Conservation (phyloP, 2,113 vertebrate species). For the Taurulus bubalis region DNA sequence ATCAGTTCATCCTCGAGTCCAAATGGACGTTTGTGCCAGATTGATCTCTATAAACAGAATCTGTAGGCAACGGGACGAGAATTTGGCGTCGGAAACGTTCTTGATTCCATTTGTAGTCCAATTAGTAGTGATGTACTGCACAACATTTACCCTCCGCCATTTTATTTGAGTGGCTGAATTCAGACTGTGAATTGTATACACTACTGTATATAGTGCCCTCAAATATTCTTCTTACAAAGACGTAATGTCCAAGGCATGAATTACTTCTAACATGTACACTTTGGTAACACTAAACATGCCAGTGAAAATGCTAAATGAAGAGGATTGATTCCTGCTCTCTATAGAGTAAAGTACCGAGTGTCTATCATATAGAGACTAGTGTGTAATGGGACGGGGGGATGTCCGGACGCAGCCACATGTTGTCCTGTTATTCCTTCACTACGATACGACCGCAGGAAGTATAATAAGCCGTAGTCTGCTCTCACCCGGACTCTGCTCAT, state of each 20-base stretch:
- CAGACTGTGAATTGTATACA: too few species aligned
- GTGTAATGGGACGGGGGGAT: too few species aligned
- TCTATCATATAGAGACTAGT: neutral
- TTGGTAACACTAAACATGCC: neutral
- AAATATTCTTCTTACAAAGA: neutral
- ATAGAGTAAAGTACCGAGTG: neutral
- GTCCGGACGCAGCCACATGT: neutral
- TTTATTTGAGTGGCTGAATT: neutral
- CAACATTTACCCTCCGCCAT: neutral
- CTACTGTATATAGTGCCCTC: too few species aligned
- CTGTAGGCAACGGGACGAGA: too few species aligned
- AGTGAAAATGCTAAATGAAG: neutral
- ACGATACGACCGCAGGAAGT: neutral
- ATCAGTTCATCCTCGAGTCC: too few species aligned
- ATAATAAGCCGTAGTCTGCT: neutral
- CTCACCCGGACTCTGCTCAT: conserved; percentile 95
- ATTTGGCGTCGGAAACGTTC: too few species aligned
- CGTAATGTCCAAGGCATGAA: too few species aligned
- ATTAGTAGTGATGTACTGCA: neutral
- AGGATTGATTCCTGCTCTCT: neutral
- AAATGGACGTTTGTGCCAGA: too few species aligned
- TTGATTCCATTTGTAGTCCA: too few species aligned
- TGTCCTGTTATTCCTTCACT: neutral
- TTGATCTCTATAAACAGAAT: too few species aligned
- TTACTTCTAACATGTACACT: neutral